These are phyloP conservation scores for Zonitis immaculata DNA, from an alignment of 2,888 invertebrate genomes.

Conservation along the genomic window DNA sequence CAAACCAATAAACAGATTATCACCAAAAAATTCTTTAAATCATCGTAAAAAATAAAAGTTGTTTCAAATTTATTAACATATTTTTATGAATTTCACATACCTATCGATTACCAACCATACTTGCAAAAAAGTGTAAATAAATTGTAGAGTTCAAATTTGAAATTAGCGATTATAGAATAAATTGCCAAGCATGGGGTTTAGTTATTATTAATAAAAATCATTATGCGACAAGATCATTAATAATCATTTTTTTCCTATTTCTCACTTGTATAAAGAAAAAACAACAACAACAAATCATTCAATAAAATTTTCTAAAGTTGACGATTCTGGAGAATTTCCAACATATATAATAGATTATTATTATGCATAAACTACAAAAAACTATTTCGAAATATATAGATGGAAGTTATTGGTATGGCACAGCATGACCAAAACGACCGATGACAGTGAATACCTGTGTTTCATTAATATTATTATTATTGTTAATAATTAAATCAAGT, in stretches of 20 bases:
- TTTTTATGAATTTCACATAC: no score
- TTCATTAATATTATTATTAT: background rate
- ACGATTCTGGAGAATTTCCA: constrained; percentile 1
- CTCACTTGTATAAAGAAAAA: background rate
- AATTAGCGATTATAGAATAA: background rate
- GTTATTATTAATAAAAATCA: background rate
- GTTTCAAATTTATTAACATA: no score
- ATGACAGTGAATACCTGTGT: constrained; percentile 2
- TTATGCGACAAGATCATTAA: background rate
- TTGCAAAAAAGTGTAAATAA: no score
- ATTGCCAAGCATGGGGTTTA: background rate
- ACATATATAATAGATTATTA: constrained; percentile 4
- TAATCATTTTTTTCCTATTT: background rate
- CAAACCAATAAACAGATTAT: no score
- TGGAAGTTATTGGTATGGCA: constrained; percentile 27
- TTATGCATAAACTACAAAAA: constrained; percentile 14
- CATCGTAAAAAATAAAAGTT: no score
- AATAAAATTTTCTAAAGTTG: background rate
- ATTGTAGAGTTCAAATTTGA: background rate
- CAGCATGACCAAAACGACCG: constrained; percentile 17
- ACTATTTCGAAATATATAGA: constrained; percentile 24
- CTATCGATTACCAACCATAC: no score
- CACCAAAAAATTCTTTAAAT: no score
- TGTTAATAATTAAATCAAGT: no score
- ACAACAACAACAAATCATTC: background rate